A percentile compares a stretch with the other conserved stretches of the same genome.
Evolutionary conservation across 2,888 invertebrate genomes (phyloP).

Genomic region (Ormyrus rosae): DNA sequence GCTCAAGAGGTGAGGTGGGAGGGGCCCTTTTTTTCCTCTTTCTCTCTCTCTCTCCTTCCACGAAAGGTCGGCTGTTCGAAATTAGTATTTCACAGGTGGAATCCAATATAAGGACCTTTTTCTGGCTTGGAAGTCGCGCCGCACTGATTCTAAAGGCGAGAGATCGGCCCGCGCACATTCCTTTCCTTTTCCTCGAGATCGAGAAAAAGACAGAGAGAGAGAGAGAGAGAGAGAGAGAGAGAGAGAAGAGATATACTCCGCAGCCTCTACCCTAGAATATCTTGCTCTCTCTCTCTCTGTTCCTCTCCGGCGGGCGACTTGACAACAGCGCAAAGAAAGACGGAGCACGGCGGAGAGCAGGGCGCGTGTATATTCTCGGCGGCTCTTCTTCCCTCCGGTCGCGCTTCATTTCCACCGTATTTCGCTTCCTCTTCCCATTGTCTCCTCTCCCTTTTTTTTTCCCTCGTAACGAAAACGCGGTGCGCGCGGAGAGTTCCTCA

Average conservation of each 20-base stretch:
- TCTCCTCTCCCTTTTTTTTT: neutral
- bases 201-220: neutral
- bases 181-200: conserved; percentile 42
- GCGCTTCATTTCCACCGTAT: neutral
- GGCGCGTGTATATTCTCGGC: no score
- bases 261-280: no score
- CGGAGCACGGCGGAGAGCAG: neutral
- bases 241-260: neutral
- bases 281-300: no score
- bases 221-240: conserved; percentile 2
- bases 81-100: conserved; percentile 31
- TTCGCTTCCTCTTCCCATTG: neutral
- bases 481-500: no score
- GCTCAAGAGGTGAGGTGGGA: neutral
- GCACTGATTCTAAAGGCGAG: neutral
- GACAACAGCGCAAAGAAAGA: conserved; percentile 13
- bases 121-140: neutral
- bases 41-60: no score
- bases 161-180: conserved; percentile 29
- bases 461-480: neutral
- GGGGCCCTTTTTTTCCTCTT: neutral
- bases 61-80: neutral
- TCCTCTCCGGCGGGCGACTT: neutral
- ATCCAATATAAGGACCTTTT: neutral
- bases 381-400: neutral